Evolutionary conservation across 2,888 invertebrate species (phyloP), one percentile per base, ranked within the genome.

Genomic region (Athripsodes cinereus): DNA sequence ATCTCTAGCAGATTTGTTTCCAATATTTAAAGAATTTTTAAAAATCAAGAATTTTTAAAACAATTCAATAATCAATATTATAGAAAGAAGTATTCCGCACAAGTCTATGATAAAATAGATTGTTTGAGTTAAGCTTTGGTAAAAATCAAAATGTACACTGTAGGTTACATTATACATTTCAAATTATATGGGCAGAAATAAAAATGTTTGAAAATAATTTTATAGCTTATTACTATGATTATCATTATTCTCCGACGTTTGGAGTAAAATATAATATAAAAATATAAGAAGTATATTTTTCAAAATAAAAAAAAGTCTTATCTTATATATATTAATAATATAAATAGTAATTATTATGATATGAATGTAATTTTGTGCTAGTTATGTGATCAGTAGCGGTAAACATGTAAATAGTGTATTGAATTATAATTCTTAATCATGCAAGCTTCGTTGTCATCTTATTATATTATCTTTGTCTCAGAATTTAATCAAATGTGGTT

Each of bases 241-340:
- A n/a, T n/a, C n/a, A n/a, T n/a, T n/a, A n/a, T 16, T 40, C 40
- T 40, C 40, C 40, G 13, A 40, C 40, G 40, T 40, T 40, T 40
- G 40, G 40, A 40, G 40, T 40, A 40, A 40, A 40, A 40, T 40
- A n/a, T n/a, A n/a, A n/a, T n/a, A n/a, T n/a, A n/a, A n/a, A n/a
- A n/a, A n/a, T n/a, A n/a, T 13, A 40, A 40, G 13, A 5, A 13
- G 13, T 40, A 40, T 40, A 40, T 40, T 40, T 40, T 40, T 40
- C 26, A 40, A 40, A 40, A 40, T 13, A 8, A 40, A 40, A n/a
- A 40, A 40, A 16, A 40, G 40, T 40, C 40, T 40, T 8, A 40
- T 40, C 40, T 16, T 31, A 31, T 11, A 31, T 31, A 31, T 31
- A 31, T 31, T 8, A 8, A 8, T 31, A 31, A 31, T 31, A 31